Conservation (phyloP, 2,888 invertebrate species). For the Rhamnusium bicolor region DNA sequence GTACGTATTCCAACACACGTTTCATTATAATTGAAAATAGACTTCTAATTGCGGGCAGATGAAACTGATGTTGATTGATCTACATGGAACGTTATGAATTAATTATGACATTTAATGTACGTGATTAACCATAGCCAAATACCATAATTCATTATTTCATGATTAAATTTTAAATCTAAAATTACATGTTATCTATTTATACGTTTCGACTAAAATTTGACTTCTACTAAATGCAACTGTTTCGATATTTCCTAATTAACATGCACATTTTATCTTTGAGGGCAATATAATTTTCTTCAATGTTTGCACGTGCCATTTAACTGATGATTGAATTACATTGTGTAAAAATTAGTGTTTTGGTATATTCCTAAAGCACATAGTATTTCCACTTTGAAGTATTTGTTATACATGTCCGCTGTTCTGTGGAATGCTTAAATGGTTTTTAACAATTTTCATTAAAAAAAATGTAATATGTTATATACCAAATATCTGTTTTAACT, state of each 20-base stretch:
- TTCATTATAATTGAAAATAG: conserved; percentile 11
- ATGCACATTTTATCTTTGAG: background rate
- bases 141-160: conserved; percentile 13
- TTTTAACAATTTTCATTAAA: too few species aligned
- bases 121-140: conserved; percentile 23
- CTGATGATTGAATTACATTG: background rate
- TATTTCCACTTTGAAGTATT: too few species aligned
- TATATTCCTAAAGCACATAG: too few species aligned
- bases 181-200: background rate
- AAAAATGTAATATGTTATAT: too few species aligned
- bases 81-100: conserved; percentile 19
- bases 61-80: conserved; percentile 19
- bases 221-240: background rate
- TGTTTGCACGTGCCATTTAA: background rate
- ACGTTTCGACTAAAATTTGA: background rate
- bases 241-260: background rate
- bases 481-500: too few species aligned
- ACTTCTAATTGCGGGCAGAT: conserved; percentile 11
- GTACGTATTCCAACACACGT: background rate
- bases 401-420: too few species aligned
- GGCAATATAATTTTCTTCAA: background rate
- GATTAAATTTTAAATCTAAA: conserved; percentile 2
- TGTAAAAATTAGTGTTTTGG: too few species aligned
- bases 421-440: too few species aligned
- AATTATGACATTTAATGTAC: conserved; percentile 20